These are phyloP conservation scores for Volucella zonaria DNA, from an alignment of 2,888 invertebrate genomes.

Conservation along the genomic window DNA sequence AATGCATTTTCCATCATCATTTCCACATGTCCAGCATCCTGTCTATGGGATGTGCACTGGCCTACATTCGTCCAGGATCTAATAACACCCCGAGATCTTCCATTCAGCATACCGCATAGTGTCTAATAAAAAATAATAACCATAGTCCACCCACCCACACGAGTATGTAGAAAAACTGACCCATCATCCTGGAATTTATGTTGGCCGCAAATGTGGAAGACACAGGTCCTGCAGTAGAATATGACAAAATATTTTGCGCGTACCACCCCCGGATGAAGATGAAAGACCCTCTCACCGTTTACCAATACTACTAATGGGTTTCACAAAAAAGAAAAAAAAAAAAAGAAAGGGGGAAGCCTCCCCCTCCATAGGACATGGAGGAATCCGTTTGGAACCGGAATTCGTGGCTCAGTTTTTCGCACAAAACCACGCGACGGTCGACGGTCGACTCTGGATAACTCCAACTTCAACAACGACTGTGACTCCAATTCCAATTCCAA, in stretches of 20 bases:
- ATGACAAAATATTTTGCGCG: constrained; percentile 48
- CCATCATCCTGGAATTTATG: constrained; percentile 18
- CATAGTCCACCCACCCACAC: constrained; percentile 2
- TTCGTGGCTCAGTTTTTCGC: constrained; percentile 29
- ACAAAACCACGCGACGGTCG: constrained; percentile 20
- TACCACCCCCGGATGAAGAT: constrained; percentile 30
- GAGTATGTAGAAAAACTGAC: constrained; percentile 19
- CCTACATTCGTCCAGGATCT: constrained; percentile 47
- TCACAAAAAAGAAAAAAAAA: not conserved
- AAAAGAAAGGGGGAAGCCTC: not conserved
- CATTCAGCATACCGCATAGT: constrained; percentile 26
- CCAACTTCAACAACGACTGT: too few species aligned
- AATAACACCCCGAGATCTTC: constrained; percentile 36
- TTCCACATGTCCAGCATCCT: constrained; percentile 36
- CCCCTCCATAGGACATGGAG: not conserved
- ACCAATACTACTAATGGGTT: constrained; percentile 44
- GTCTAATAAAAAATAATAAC: constrained; percentile 21
- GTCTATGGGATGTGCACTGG: constrained; percentile 9
- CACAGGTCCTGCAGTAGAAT: constrained; percentile 1
- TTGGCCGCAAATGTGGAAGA: constrained; percentile 7
- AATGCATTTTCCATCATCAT: constrained; percentile 63
- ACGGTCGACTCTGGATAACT: not conserved
- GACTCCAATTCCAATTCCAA: too few species aligned
- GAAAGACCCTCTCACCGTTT: constrained; percentile 18
- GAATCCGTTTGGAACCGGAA: constrained; percentile 11